Conservation (phyloP, 2,888 invertebrate genomes). For the Ophion ellenae region DNA sequence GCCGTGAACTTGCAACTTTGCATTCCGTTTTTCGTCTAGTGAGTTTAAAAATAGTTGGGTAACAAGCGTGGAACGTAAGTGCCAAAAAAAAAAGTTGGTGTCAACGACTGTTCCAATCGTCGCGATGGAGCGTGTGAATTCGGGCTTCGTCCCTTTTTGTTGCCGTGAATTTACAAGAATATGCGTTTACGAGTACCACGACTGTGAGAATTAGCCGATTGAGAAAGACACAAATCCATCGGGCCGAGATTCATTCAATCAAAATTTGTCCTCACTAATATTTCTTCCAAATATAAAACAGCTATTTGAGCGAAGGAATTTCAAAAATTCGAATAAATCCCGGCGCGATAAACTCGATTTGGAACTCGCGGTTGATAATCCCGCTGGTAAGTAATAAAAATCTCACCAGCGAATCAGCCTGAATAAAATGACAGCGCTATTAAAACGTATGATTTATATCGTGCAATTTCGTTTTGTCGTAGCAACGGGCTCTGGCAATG, state of each 20-base stretch:
- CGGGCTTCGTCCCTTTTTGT: not conserved
- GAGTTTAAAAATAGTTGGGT: too few species aligned
- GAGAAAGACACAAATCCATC: not conserved
- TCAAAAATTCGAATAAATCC: not conserved
- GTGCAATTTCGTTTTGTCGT: slow-evolving; percentile 6
- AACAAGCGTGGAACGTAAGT: too few species aligned
- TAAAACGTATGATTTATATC: slow-evolving; percentile 66
- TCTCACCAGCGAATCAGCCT: slow-evolving; percentile 79
- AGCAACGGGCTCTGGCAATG: slow-evolving; percentile 4
- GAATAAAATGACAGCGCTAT: slow-evolving; percentile 76
- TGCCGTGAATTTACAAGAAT: not conserved
- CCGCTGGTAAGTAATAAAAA: slow-evolving; percentile 49
- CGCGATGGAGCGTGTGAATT: too few species aligned
- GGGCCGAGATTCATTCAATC: slow-evolving; percentile 6
- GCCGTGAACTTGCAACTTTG: slow-evolving; percentile 1
- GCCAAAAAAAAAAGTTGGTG: too few species aligned
- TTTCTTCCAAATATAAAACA: slow-evolving; percentile 5
- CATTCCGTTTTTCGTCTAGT: too few species aligned
- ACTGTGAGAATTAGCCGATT: not conserved
- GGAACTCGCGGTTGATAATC: not conserved
- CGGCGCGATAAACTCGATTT: not conserved
- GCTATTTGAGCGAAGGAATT: slow-evolving; percentile 8
- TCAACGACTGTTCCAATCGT: too few species aligned
- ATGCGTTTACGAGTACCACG: not conserved
- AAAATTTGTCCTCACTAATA: slow-evolving; percentile 1